Evolutionary conservation across 2,113 vertebrate species (phyloP).

Genomic region (Callospermophilus lateralis): DNA sequence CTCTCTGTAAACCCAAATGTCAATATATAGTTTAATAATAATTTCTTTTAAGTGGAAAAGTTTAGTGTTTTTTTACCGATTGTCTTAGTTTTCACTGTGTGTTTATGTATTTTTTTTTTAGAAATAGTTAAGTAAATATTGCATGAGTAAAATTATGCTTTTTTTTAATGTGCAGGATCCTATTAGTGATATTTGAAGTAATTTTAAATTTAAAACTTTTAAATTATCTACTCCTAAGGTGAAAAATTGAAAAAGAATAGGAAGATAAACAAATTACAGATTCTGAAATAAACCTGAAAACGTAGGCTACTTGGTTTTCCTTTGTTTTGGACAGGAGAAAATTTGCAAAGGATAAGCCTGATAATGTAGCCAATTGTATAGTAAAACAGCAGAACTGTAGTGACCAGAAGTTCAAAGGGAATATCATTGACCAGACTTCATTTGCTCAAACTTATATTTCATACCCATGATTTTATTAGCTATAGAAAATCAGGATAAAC

Average conservation of each 20-base stretch:
- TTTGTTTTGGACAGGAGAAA: not conserved
- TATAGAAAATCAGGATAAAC: not conserved
- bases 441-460: not conserved
- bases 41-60: not conserved
- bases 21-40: not conserved
- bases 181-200: not conserved
- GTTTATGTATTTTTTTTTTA: not conserved
- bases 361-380: not conserved
- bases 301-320: not conserved
- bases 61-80: not conserved
- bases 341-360: not conserved
- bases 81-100: not conserved
- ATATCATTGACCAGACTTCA: not conserved
- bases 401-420: not conserved
- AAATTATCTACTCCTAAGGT: not conserved
- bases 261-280: not conserved
- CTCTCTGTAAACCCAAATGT: not conserved
- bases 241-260: not conserved
- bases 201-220: not conserved
- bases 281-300: not conserved
- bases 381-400: not conserved
- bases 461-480: not conserved
- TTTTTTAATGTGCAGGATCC: not conserved
- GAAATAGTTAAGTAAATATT: not conserved
- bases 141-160: not conserved